These are phyloP conservation scores for Pungitius pungitius DNA, from an alignment of 2,113 vertebrate genomes.

Conservation along the genomic window DNA sequence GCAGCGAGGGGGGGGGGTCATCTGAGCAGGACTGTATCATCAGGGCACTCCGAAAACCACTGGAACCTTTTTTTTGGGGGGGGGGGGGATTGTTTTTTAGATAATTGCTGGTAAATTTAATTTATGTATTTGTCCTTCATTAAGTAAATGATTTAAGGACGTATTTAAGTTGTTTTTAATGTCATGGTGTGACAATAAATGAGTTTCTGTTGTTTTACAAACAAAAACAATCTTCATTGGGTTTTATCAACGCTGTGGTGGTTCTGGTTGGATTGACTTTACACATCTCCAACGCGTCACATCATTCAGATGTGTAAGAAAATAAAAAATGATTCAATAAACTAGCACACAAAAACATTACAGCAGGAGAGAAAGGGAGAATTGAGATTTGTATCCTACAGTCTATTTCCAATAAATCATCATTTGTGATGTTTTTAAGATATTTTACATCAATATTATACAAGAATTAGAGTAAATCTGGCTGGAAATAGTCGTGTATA, in stretches of 20 bases:
- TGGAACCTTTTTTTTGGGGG: conserved; percentile 7
- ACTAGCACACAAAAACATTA: conserved; percentile 15
- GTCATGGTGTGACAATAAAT: conserved; percentile 30
- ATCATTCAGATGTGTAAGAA: not conserved
- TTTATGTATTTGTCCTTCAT: conserved; percentile 49
- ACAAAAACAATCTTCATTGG: conserved; percentile 24
- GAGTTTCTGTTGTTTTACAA: conserved; percentile 19
- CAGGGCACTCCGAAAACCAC: conserved; percentile 14
- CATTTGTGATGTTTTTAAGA: not conserved
- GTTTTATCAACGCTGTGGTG: conserved; percentile 14
- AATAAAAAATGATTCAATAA: conserved; percentile 3
- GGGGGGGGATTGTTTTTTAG: not conserved
- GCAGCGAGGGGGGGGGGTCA: not conserved
- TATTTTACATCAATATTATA: not conserved
- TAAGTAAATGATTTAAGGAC: conserved; percentile 22
- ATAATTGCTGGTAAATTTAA: conserved; percentile 23
- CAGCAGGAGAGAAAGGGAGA: not conserved
- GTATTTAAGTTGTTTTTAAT: conserved; percentile 21
- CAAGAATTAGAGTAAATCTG: not conserved
- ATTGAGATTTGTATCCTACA: not conserved
- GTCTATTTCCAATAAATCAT: not conserved
- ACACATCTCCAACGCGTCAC: conserved; percentile 39
- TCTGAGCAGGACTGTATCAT: conserved; percentile 28
- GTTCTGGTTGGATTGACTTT: conserved; percentile 24
- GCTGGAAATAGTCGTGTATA: conserved; percentile 1